A percentile compares a stretch with the other conserved stretches of the same genome.
Evolutionary conservation across 2,113 vertebrate genomes (phyloP).

Genomic region (Perccottus glenii): DNA sequence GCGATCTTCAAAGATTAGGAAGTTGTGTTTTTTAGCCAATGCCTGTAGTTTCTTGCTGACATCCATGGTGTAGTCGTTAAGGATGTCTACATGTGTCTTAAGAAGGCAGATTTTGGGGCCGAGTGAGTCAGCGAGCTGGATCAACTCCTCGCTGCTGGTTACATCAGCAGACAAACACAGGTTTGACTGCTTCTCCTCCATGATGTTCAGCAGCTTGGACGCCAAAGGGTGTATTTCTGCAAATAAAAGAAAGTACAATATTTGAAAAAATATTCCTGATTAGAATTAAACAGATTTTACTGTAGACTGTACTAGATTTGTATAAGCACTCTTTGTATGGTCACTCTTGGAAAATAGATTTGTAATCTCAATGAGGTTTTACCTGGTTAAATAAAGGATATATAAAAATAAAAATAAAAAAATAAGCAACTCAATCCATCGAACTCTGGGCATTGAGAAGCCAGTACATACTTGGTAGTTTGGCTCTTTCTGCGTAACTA

Average conservation of each 20-base stretch:
- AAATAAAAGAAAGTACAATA: not conserved
- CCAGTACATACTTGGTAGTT: conserved; percentile 65
- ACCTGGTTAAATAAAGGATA: too few species aligned
- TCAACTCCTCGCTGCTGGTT: conserved; percentile 81
- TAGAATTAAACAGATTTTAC: too few species aligned
- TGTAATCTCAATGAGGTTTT: too few species aligned
- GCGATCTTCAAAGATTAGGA: conserved; percentile 95
- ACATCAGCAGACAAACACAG: conserved; percentile 92
- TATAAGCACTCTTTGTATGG: too few species aligned
- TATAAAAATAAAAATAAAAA: too few species aligned
- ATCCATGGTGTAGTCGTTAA: conserved; percentile 83
- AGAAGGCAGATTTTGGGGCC: conserved; percentile 90
- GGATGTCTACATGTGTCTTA: conserved; percentile 93
- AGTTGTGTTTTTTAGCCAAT: conserved; percentile 84
- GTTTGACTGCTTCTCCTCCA: conserved; percentile 91
- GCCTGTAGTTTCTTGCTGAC: conserved; percentile 75
- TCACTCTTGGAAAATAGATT: too few species aligned
- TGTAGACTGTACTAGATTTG: too few species aligned
- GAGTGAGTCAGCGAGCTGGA: conserved; percentile 84
- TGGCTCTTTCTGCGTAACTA: conserved; percentile 81
- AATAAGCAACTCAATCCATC: too few species aligned
- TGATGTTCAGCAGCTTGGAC: conserved; percentile 82
- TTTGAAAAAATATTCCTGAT: not conserved
- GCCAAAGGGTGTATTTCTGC: conserved; percentile 81
- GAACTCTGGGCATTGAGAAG: not conserved